These are phyloP conservation scores for Sturnira hondurensis DNA, from an alignment of 2,113 vertebrate genomes.

Conservation along the genomic window DNA sequence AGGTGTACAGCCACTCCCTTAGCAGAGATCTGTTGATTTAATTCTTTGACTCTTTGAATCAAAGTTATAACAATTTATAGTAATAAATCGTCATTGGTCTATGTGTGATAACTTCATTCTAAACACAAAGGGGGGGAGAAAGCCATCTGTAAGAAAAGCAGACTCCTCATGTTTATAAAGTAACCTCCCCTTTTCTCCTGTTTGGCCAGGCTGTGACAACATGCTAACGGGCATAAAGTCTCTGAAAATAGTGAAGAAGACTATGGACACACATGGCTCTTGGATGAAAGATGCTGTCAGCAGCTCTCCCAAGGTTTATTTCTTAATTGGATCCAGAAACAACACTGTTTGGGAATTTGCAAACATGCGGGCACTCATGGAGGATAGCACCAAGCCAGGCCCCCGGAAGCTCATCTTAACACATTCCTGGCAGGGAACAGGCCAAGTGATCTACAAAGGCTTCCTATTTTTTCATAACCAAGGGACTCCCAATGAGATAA, in stretches of 20 bases:
- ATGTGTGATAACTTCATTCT: constrained; percentile 5
- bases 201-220: constrained; percentile 86
- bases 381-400: constrained; percentile 73
- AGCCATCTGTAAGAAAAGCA: not conserved
- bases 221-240: constrained; percentile 88
- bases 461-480: constrained; percentile 92
- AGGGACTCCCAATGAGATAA: constrained; percentile 88
- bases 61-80: not conserved
- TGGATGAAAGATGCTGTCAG: constrained; percentile 92
- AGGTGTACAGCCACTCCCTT: not conserved
- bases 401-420: constrained; percentile 82
- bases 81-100: not conserved
- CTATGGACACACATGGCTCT: constrained; percentile 82
- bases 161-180: not conserved
- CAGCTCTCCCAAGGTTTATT: constrained; percentile 88
- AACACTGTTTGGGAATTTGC: constrained; percentile 85
- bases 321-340: constrained; percentile 88
- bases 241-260: constrained; percentile 92
- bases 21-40: not conserved
- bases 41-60: not conserved
- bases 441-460: constrained; percentile 86
- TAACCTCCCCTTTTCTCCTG: constrained; percentile 36
- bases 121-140: not conserved
- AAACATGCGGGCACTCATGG: constrained; percentile 86
- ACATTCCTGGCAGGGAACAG: constrained; percentile 90